These are phyloP conservation scores for Pristiophorus japonicus DNA, from an alignment of 2,113 vertebrate species.

Conservation along the genomic window DNA sequence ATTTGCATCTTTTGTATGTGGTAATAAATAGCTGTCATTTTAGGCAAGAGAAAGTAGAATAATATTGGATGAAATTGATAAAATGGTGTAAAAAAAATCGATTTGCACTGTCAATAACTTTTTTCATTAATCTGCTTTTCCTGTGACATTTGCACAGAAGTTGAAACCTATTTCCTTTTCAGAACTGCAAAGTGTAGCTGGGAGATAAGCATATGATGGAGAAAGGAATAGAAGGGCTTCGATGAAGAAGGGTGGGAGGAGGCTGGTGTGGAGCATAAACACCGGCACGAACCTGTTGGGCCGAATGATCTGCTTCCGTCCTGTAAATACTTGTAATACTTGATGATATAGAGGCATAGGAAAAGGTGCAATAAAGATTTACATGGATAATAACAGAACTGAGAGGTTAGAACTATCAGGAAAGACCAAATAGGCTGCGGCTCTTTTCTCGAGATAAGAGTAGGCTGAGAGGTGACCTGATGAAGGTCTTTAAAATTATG, in stretches of 20 bases:
- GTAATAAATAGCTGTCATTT: neutral
- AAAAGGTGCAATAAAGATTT: neutral
- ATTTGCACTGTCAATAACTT: neutral
- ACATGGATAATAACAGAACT: too few species aligned
- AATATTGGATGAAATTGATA: neutral
- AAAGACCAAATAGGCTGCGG: neutral
- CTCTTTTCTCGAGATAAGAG: neutral
- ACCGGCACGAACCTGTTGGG: neutral
- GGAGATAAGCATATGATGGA: neutral
- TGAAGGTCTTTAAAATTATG: neutral
- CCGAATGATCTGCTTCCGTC: too few species aligned
- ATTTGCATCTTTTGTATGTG: neutral
- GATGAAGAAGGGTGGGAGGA: neutral
- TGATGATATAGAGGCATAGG: neutral
- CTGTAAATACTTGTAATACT: too few species aligned
- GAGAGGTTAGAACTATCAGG: neutral
- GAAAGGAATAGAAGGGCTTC: neutral
- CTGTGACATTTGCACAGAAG: neutral
- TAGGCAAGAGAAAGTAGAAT: neutral
- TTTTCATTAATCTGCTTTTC: neutral
- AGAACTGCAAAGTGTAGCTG: neutral
- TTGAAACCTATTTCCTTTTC: neutral
- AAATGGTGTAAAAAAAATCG: neutral
- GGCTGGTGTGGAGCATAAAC: neutral
- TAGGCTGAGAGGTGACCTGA: neutral